Conservation (phyloP, 1,140 invertebrate species). For the Hestina assimilis region DNA sequence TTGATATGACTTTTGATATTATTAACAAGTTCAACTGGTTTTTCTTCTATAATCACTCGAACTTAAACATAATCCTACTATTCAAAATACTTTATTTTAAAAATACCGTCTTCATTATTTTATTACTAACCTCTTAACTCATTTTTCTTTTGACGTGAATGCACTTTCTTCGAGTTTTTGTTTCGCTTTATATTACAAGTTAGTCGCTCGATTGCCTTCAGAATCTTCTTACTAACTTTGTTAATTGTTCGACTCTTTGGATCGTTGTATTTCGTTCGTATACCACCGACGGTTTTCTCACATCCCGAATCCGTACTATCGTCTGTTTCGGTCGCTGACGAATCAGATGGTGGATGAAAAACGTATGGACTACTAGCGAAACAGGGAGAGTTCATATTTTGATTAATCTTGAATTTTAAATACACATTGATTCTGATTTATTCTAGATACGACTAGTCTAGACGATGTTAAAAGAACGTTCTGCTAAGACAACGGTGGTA, state of each 20-base stretch:
- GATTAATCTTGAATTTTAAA: conserved; percentile 1
- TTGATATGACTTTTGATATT: too few relatives aligned
- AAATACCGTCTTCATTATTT: not conserved
- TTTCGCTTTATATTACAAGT: conserved; percentile 64
- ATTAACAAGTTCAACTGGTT: too few relatives aligned
- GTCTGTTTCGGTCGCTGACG: conserved; percentile 70
- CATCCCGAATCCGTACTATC: conserved; percentile 62
- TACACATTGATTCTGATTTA: not conserved
- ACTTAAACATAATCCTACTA: too few relatives aligned
- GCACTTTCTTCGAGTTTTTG: conserved; percentile 45
- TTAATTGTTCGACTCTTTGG: conserved; percentile 72
- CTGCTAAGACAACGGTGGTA: conserved; percentile 46
- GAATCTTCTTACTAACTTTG: conserved; percentile 72
- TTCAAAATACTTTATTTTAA: not conserved
- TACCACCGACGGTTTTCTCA: conserved; percentile 53
- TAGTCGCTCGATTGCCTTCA: conserved; percentile 65
- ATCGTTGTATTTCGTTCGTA: conserved; percentile 68
- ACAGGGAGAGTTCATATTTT: conserved; percentile 56
- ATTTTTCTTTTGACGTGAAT: conserved; percentile 3
- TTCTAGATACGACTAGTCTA: conserved; percentile 33
- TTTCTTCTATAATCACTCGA: too few relatives aligned
- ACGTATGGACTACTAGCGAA: conserved; percentile 62
- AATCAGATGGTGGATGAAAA: conserved; percentile 68
- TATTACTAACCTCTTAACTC: conserved; percentile 3
- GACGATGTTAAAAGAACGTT: conserved; percentile 44